Conservation (phyloP, 2,797 vertebrate species). For the Poecile montanus region DNA sequence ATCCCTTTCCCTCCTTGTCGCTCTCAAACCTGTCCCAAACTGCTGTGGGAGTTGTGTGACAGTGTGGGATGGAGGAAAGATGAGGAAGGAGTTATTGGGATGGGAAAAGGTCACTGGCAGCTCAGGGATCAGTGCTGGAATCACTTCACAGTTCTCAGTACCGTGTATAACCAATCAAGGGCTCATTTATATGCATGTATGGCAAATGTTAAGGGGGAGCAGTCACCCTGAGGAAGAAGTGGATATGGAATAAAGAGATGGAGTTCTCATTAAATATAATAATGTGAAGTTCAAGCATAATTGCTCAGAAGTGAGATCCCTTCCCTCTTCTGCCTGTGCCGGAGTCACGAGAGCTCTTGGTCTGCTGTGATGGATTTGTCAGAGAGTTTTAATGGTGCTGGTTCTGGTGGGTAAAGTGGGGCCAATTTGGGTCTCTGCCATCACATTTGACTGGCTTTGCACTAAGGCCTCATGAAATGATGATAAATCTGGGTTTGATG, state of each 20-base stretch:
- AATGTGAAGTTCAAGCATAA: not conserved
- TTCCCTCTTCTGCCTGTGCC: not conserved
- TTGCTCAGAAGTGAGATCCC: not conserved
- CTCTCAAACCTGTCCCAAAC: rapidly evolving
- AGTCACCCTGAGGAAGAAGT: not conserved
- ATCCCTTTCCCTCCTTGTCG: not conserved
- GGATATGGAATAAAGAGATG: not conserved
- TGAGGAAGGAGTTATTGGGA: rapidly evolving
- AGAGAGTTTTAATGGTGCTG: not conserved
- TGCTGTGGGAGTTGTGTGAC: rapidly evolving
- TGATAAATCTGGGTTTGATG: not conserved
- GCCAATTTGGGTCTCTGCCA: rapidly evolving
- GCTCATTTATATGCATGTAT: not conserved
- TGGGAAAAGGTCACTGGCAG: not conserved
- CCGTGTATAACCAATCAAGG: not conserved
- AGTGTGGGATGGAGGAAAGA: not conserved
- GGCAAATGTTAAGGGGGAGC: not conserved
- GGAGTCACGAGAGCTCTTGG: not conserved
- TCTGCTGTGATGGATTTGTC: not conserved
- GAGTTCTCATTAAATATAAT: not conserved
- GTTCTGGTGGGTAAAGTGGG: not conserved
- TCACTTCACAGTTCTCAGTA: not conserved
- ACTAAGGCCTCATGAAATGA: not conserved
- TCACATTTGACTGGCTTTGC: not conserved
- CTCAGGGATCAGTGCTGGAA: not conserved